Evolutionary conservation across 2,888 invertebrate genomes (phyloP).

Genomic region (Taenaris catops): DNA sequence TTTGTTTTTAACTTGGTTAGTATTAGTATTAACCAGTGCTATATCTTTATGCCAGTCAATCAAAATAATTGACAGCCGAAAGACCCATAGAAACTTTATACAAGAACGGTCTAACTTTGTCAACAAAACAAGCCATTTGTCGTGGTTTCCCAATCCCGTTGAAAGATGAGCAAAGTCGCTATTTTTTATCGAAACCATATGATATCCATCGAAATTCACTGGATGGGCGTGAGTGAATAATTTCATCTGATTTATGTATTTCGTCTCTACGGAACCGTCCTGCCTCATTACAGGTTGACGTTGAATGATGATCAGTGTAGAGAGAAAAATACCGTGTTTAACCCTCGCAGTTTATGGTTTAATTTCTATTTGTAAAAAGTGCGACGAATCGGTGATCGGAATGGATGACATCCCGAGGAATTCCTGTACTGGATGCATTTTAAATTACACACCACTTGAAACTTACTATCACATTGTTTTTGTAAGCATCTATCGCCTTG

Average conservation of each 20-base stretch:
- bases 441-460: slow-evolving; percentile 15
- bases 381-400: slow-evolving; percentile 27
- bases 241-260: slow-evolving; percentile 57
- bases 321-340: slow-evolving; percentile 60
- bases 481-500: slow-evolving; percentile 10
- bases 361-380: slow-evolving; percentile 52
- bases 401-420: slow-evolving; percentile 16
- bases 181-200: slow-evolving; percentile 7
- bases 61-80: no score
- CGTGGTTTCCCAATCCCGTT: slow-evolving; percentile 1
- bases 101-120: no score
- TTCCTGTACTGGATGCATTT: slow-evolving; percentile 15
- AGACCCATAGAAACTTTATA: no score
- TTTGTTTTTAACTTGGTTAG: no score
- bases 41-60: no score
- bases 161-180: slow-evolving; percentile 11
- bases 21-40: no score
- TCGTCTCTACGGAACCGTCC: slow-evolving; percentile 43
- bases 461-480: slow-evolving; percentile 15
- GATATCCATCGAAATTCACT: slow-evolving; percentile 31
- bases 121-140: no score
- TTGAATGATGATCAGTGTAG: slow-evolving; percentile 60
- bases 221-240: slow-evolving; percentile 60
- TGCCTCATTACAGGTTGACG: slow-evolving; percentile 66
- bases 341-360: slow-evolving; percentile 57